Base-by-base conservation (phyloP, 2,888 invertebrate genomes). In the Syritta pipiens region DNA sequence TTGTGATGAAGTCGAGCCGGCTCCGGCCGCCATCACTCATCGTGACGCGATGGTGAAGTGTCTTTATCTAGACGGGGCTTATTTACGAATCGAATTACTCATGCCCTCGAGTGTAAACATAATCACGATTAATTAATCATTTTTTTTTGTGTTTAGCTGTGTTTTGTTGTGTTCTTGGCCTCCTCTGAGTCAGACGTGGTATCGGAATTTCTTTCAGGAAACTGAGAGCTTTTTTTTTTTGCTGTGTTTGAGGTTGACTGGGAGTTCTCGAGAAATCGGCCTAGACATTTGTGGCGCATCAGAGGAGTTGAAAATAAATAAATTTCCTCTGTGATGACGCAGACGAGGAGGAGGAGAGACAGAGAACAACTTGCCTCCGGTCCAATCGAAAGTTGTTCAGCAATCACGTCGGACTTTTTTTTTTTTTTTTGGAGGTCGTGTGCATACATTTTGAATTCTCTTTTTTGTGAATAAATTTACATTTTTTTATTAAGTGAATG, bases 321-420 rank as follows among this genome's bases (percentile, higher is more conserved):
- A 53, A 63, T 30, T 28, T 30, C 37, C 6, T 37, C 14, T 17
- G 14, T 37, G 37, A 17, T 17, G n/a, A n/a, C n/a, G n/a, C n/a
- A n/a, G n/a, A n/a, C n/a, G n/a, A n/a, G n/a, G n/a, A n/a, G n/a
- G n/a, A 12, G 35, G 17, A 22, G 4, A 7, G 4, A 35, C 40
- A 37, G 4, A 40, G 12, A 12, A 49, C 24, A 32, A 19, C 22
- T 48, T 55, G 67, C 48, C 37, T 37, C 37, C 46, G 55, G 67
- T 67, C 48, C 55, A 67, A 67, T 67, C 48, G 67, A 67, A 67
- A 67, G 48, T 67, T 57, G 67, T 57, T 48, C 17, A 48, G 35
- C 46, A 46, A 24, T 51, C 22, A 37, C 4, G 24, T 3, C 26
- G 37, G 28, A 37, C 19, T 17, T 9, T 5, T 12, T 7, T 12